These are phyloP conservation scores for Schmidtea mediterranea DNA, from an alignment of 1,140 invertebrate species.

Conservation along the genomic window DNA sequence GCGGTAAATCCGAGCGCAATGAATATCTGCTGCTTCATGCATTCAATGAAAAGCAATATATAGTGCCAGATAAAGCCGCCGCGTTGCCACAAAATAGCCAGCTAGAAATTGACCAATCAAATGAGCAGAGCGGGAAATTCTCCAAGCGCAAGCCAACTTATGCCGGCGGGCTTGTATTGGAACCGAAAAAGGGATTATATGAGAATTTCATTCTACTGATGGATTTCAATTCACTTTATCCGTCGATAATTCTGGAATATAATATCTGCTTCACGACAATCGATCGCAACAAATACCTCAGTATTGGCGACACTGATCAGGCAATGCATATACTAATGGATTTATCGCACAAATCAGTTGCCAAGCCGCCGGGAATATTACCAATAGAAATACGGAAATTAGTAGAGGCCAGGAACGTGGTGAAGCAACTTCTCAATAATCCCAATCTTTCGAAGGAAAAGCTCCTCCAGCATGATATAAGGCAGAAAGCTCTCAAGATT, in stretches of 20 bases:
- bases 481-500: constrained; percentile 81
- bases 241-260: constrained; percentile 96
- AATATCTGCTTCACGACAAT: constrained; percentile 97
- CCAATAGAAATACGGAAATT: constrained; percentile 77
- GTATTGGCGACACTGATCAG: too few species aligned
- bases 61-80: constrained; percentile 56
- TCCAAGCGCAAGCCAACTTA: constrained; percentile 51
- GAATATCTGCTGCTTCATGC: constrained; percentile 79
- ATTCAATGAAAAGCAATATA: constrained; percentile 62
- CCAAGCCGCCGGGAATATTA: constrained; percentile 40
- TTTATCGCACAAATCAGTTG: too few species aligned
- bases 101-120: not conserved
- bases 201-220: constrained; percentile 73
- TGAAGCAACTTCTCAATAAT: constrained; percentile 66
- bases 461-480: constrained; percentile 52
- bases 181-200: constrained; percentile 70
- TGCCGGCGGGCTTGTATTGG: constrained; percentile 72
- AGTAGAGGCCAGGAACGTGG: constrained; percentile 63
- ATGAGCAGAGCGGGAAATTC: not conserved
- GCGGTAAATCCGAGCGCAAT: constrained; percentile 75
- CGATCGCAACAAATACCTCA: not conserved
- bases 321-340: too few species aligned
- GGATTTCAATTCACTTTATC: constrained; percentile 97
- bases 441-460: constrained; percentile 33
- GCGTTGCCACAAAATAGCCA: constrained; percentile 9